Evolutionary conservation across 2,113 vertebrate species (phyloP), one percentile per base, ranked within the genome.

Genomic region (Greenwoodochromis staneri): DNA sequence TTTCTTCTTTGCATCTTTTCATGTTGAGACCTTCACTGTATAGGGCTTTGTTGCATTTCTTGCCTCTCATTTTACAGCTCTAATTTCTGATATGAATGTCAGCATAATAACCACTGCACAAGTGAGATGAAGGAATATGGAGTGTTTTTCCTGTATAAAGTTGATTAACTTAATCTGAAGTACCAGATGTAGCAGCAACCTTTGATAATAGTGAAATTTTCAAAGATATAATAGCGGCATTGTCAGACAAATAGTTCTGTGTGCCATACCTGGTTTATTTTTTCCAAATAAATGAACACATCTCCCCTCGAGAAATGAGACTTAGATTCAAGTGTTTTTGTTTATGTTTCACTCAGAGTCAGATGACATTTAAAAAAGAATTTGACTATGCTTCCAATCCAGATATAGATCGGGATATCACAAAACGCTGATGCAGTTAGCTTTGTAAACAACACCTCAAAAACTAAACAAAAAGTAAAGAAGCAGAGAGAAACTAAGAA

Each of bases 1-100:
- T 86, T 85, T 87, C 57, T 57, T 81, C 85, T 86, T 88, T 87
- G 53, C 54, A 82, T 92, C 61, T 86, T 81, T 69, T 85, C 66
- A 59, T 81, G 31, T 76, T 76, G 51, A 88, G 29, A 80, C 87
- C 40, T 12, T 13, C 9, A 45, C 38, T 83, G 69, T 85, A 31
- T 85, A 47, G 53, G 84, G 80, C 55, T 84, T 45, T 78, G 34
- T 40, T 85, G 19, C 66, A 53, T 69, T 81, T 47, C 19, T 9
- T 53, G 40, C 82, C 81, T 87, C 40, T 36, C 63, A 47, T 80
- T 47, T 9, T 80, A 59, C 82, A 83, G 36, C 34, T 53, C 7
- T 80, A 19, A 85, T 87, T 63, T 87, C 40, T 59, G 34, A 88
- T 24, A 29, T 24, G 66, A 73, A 87, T 73, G 57, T 84, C 61